phyloP scores from a whole-genome alignment of 2,888 invertebrate genomes.

The Lycia hirtaria region DNA sequence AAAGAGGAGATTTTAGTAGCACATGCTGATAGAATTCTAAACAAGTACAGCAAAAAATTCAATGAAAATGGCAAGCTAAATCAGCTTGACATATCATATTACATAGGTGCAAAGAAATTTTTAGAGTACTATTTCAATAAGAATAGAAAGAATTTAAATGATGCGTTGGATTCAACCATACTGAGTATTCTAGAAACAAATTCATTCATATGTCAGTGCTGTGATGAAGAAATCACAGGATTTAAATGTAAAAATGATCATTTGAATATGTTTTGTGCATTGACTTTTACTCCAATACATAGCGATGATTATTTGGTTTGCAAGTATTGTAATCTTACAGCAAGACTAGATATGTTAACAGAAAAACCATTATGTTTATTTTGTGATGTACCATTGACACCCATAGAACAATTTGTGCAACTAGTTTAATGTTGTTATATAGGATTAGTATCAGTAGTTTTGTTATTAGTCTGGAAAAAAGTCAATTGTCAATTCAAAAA shows the following conservation, averaged over 20 bases:
- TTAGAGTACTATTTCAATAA: conserved; percentile 62
- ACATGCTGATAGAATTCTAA: conserved; percentile 57
- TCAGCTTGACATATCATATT: conserved; percentile 53
- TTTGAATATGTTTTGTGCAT: conserved; percentile 68
- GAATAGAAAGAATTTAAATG: conserved; percentile 47
- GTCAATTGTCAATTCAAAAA: background rate
- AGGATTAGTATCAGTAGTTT: too few species aligned
- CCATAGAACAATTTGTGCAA: conserved; percentile 1
- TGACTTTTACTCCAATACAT: conserved; percentile 68
- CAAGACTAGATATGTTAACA: conserved; percentile 55
- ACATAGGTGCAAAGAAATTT: conserved; percentile 58
- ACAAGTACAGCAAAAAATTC: conserved; percentile 46
- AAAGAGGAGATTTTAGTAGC: conserved; percentile 62
- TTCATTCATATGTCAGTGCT: conserved; percentile 66
- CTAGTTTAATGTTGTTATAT: too few species aligned
- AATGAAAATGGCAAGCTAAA: conserved; percentile 41
- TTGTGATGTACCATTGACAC: conserved; percentile 59
- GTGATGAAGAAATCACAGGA: conserved; percentile 60
- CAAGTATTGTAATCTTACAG: conserved; percentile 59
- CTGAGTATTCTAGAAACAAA: conserved; percentile 36
- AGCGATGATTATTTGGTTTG: conserved; percentile 65
- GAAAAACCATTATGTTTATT: conserved; percentile 64
- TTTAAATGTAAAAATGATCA: conserved; percentile 65
- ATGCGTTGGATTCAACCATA: conserved; percentile 46
- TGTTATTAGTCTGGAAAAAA: background rate